phyloP scores from a whole-genome alignment of 1,140 invertebrate genomes.

The Leptinotarsa texana region DNA sequence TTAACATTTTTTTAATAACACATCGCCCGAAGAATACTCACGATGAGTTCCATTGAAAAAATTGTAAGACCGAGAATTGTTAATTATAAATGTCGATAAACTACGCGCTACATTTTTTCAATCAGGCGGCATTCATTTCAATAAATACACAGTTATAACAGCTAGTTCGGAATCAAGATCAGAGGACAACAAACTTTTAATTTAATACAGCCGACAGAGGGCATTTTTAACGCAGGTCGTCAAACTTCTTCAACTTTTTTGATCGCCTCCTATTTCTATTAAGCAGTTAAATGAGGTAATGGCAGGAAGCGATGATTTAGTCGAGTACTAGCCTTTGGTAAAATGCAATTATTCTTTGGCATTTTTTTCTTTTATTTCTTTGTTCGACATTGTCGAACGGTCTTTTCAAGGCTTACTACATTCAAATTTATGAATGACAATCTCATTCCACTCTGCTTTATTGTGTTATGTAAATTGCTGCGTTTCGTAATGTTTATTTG shows the following conservation, averaged over 20 bases:
- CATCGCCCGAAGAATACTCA: too few species aligned
- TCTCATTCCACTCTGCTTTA: constrained; percentile 14
- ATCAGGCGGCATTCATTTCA: neutral
- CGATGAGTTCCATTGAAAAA: too few species aligned
- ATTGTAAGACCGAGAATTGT: too few species aligned
- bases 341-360: constrained; percentile 13
- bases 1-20: too few species aligned
- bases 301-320: constrained; percentile 14
- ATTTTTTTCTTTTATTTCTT: constrained; percentile 13
- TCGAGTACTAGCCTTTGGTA: constrained; percentile 8
- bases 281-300: constrained; percentile 23
- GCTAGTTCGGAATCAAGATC: neutral
- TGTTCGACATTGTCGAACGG: neutral
- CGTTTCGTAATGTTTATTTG: constrained; percentile 10
- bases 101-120: too few species aligned
- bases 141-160: neutral
- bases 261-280: constrained; percentile 18
- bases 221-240: constrained; percentile 10
- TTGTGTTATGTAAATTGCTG: constrained; percentile 4
- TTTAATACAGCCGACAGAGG: neutral
- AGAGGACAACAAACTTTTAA: constrained; percentile 6
- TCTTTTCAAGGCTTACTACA: constrained; percentile 18
- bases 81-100: too few species aligned
- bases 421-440: constrained; percentile 14
- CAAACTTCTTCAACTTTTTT: constrained; percentile 18